Conservation (phyloP, 2,888 invertebrate genomes). For the Tinea pellionella region DNA sequence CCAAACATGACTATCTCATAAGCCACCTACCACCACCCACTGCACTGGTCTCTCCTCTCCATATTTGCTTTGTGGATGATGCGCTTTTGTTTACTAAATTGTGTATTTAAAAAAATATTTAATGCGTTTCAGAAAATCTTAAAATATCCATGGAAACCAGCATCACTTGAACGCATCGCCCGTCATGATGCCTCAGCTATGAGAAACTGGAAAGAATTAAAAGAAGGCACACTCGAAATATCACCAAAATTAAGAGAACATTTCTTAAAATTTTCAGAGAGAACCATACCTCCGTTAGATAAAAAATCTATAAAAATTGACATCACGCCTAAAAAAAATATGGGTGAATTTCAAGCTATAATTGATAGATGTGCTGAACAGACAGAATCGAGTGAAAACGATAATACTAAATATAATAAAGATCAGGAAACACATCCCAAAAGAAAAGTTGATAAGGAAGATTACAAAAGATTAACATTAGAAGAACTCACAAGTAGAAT, state of each 20-base stretch:
- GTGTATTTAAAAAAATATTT: constrained; percentile 13
- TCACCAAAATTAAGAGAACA: constrained; percentile 63
- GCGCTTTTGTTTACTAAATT: neutral
- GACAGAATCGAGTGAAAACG: constrained; percentile 16
- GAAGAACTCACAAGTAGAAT: constrained; percentile 44
- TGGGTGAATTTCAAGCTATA: constrained; percentile 63
- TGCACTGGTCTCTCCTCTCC: too few relatives aligned
- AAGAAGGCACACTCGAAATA: constrained; percentile 63
- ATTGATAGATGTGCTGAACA: constrained; percentile 42
- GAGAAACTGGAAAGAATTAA: constrained; percentile 77
- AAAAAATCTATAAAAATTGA: constrained; percentile 44
- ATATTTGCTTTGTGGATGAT: too few relatives aligned
- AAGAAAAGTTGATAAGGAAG: neutral
- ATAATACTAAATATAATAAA: constrained; percentile 12
- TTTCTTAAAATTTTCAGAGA: constrained; percentile 74
- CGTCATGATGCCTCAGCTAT: constrained; percentile 75
- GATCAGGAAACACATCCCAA: neutral
- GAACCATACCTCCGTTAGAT: constrained; percentile 59
- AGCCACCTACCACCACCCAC: too few relatives aligned
- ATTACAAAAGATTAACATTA: constrained; percentile 39
- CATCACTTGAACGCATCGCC: constrained; percentile 62
- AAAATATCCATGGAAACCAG: constrained; percentile 74
- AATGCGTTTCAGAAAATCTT: constrained; percentile 69
- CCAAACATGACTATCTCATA: too few relatives aligned
- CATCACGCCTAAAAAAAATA: constrained; percentile 32